Evolutionary conservation across 2,113 vertebrate genomes (phyloP), one percentile per base, ranked within the genome.

Genomic region (Morone chrysops): DNA sequence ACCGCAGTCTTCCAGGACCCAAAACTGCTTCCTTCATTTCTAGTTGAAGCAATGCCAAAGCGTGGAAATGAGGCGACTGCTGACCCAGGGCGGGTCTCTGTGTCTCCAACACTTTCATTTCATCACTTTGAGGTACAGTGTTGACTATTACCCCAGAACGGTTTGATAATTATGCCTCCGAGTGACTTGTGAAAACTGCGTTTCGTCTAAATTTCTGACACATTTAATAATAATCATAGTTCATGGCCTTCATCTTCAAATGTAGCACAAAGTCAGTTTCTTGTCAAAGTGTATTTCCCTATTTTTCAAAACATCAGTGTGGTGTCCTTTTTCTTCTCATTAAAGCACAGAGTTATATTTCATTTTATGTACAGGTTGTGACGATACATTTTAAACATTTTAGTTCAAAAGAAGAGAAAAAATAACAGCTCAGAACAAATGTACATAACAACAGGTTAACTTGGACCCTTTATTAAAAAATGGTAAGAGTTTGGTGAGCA

Each of bases 1-100:
- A 17, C 43, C 38, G 59, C 47, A 57, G 48, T 47, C 40, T 57
- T 40, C 45, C 12, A 6, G 18, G 61, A 74, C 25, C n/a, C 8
- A 22, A 73, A 4, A 10, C 20, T n/a, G 8, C 36, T 65, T 45
- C 59, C 75, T 91, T 89, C 75, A 83, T 86, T 78, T 87, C 60
- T 60, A 72, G 57, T 66, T 76, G 70, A 82, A 61, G 59, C 47
- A 3, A 41, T 40, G 78, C 73, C 73, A 87, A 79, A 68, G 31
- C 43, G 76, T 79, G 51, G 56, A 68, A 82, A 40, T 70, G n/a
- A 43, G 41, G 25, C 31, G 66, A 82, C 45, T 68, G 72, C 63
- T 62, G 84, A 91, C 70, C 70, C 47, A 51, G 78, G 20, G 65
- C 22, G 2, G 63, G 45, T 75, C 60, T 78, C 68, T 73, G 73